These are phyloP conservation scores for Pogonus chalceus DNA, from an alignment of 1,140 invertebrate species.

Conservation along the genomic window DNA sequence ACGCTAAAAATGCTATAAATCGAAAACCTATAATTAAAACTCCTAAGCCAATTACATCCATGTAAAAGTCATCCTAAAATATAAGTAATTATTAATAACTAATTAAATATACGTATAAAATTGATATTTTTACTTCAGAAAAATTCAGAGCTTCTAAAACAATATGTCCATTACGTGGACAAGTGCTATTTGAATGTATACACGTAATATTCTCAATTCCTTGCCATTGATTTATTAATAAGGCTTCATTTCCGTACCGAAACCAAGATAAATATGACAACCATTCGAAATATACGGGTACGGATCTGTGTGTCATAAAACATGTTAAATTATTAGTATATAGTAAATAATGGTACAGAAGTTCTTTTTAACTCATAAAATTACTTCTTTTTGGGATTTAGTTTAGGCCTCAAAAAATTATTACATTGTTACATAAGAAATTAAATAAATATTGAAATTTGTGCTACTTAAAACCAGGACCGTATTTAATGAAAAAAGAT, in stretches of 20 bases:
- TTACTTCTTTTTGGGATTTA: too few species aligned
- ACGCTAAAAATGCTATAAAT: slow-evolving; percentile 61
- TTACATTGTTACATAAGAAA: too few species aligned
- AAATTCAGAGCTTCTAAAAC: slow-evolving; percentile 74
- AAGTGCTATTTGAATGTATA: slow-evolving; percentile 59
- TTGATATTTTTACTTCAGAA: slow-evolving; percentile 43
- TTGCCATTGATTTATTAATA: slow-evolving; percentile 90
- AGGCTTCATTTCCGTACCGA: slow-evolving; percentile 84
- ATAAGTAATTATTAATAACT: slow-evolving; percentile 16
- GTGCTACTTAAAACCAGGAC: too few species aligned
- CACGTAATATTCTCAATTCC: slow-evolving; percentile 62
- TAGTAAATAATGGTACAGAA: too few species aligned
- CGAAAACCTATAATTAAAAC: slow-evolving; percentile 66
- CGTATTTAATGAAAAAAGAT: too few species aligned
- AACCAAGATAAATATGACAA: slow-evolving; percentile 93
- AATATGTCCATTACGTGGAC: slow-evolving; percentile 61
- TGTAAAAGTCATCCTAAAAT: slow-evolving; percentile 54
- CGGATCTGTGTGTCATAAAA: too few species aligned
- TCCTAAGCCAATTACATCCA: slow-evolving; percentile 60
- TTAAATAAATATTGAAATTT: too few species aligned
- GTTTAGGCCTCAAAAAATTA: too few species aligned
- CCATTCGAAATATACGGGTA: slow-evolving; percentile 84
- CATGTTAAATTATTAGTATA: too few species aligned
- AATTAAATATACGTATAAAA: background rate
- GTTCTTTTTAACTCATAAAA: too few species aligned